Evolutionary conservation across 2,888 invertebrate genomes (phyloP).

Genomic region (Lasiommata megera): DNA sequence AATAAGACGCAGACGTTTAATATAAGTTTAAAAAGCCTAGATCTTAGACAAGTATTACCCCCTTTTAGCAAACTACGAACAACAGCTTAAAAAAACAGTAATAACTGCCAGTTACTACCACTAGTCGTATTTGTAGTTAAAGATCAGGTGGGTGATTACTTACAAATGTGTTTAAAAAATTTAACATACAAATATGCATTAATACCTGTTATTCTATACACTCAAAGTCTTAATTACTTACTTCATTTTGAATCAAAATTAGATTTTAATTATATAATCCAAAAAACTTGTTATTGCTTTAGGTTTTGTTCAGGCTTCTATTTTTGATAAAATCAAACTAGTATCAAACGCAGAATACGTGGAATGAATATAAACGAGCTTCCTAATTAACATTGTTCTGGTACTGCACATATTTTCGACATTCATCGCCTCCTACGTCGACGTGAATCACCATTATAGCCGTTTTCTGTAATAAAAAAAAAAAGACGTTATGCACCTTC

Average conservation of each 20-base stretch:
- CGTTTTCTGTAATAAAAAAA: constrained; percentile 67
- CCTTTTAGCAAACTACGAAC: too few relatives aligned
- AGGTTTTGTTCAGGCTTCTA: neutral
- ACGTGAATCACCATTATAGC: constrained; percentile 73
- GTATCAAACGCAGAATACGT: constrained; percentile 38
- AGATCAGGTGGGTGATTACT: too few relatives aligned
- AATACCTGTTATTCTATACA: too few relatives aligned
- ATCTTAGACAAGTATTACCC: too few relatives aligned
- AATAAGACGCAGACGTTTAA: too few relatives aligned
- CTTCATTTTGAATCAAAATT: neutral
- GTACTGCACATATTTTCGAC: constrained; percentile 28
- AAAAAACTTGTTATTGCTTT: neutral
- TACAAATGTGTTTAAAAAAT: too few relatives aligned
- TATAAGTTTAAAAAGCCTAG: too few relatives aligned
- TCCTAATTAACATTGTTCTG: constrained; percentile 35
- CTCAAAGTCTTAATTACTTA: too few relatives aligned
- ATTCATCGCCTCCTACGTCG: constrained; percentile 72
- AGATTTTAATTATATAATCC: neutral
- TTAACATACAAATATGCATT: too few relatives aligned
- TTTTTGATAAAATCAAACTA: constrained; percentile 14
- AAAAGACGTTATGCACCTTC: neutral
- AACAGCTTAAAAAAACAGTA: too few relatives aligned
- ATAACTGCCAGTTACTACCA: too few relatives aligned
- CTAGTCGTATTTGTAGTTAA: too few relatives aligned
- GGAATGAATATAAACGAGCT: constrained; percentile 50